phyloP scores from a whole-genome alignment of 35 echinoderm and acorn worm species.

The Stichopus chloronotus region DNA sequence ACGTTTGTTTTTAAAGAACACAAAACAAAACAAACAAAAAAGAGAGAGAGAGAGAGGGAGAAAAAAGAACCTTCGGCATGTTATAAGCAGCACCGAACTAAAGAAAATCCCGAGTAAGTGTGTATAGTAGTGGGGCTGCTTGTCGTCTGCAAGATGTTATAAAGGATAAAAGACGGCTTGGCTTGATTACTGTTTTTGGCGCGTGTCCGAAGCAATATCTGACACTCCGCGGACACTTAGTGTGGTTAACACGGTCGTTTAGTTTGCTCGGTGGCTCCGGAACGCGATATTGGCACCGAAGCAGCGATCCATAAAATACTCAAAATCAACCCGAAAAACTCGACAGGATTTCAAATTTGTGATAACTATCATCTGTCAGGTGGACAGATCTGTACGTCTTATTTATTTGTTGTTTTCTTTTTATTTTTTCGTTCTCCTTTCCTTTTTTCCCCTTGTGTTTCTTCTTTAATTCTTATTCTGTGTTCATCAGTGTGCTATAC shows the following conservation, averaged over 20 bases:
- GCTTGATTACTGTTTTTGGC: conserved; percentile 14
- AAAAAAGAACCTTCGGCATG: not conserved
- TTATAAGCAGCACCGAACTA: not conserved
- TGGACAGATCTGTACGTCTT: conserved; percentile 36
- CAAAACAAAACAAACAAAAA: not conserved
- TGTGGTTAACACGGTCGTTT: conserved; percentile 53
- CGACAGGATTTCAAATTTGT: conserved; percentile 21
- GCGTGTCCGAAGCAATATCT: conserved; percentile 45
- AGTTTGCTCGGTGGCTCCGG: conserved; percentile 8
- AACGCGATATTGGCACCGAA: conserved; percentile 32
- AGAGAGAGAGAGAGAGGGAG: not conserved
- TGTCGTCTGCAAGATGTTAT: not conserved
- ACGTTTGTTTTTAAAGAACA: not conserved
- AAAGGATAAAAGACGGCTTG: not conserved
- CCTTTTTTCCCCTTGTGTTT: too few relatives aligned
- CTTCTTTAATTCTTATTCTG: too few relatives aligned
- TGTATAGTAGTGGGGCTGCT: not conserved
- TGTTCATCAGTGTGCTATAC: too few relatives aligned
- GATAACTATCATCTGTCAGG: conserved; percentile 44
- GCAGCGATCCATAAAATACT: conserved; percentile 52
- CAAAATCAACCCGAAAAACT: conserved; percentile 1
- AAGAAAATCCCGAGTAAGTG: not conserved
- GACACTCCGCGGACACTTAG: conserved; percentile 48
- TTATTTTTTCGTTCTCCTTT: not conserved
- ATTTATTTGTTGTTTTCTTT: not conserved